phyloP scores from a whole-genome alignment of 1,140 invertebrate species.

The Aphelenchoides besseyi region DNA sequence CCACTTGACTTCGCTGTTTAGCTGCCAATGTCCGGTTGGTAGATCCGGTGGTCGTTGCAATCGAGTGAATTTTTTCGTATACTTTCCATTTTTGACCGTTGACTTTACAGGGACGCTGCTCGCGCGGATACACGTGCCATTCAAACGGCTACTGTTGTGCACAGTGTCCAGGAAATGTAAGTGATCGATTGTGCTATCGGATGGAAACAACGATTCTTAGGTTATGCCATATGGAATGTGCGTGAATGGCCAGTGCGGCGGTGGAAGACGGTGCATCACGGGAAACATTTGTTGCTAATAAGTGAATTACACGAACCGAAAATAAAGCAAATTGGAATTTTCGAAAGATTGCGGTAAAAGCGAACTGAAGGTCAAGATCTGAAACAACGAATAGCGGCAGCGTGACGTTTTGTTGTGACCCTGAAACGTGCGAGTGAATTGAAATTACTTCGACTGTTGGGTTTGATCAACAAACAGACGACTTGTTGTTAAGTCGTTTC shows the following conservation, averaged over 20 bases:
- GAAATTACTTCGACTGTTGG: no score
- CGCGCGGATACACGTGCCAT: constrained; percentile 35
- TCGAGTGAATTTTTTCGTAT: no score
- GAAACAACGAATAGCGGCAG: no score
- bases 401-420: no score
- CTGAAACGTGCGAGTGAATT: no score
- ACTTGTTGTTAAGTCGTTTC: no score
- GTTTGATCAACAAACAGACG: no score
- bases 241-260: constrained; percentile 29
- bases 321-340: no score
- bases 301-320: no score
- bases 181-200: neutral
- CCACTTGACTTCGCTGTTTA: neutral
- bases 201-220: neutral
- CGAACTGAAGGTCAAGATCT: no score
- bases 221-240: constrained; percentile 37
- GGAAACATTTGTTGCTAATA: constrained; percentile 47
- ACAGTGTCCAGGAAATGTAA: constrained; percentile 35
- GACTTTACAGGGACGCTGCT: constrained; percentile 27
- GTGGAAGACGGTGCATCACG: constrained; percentile 34
- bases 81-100: neutral
- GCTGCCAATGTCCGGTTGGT: constrained; percentile 45
- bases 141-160: constrained; percentile 44
- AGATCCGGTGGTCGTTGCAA: constrained; percentile 33
- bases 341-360: no score